Percentiles rank a stretch among this genome's conserved stretches.
Conservation (phyloP, 2,888 invertebrate genomes). For the Caenorhabditis virilis region DNA sequence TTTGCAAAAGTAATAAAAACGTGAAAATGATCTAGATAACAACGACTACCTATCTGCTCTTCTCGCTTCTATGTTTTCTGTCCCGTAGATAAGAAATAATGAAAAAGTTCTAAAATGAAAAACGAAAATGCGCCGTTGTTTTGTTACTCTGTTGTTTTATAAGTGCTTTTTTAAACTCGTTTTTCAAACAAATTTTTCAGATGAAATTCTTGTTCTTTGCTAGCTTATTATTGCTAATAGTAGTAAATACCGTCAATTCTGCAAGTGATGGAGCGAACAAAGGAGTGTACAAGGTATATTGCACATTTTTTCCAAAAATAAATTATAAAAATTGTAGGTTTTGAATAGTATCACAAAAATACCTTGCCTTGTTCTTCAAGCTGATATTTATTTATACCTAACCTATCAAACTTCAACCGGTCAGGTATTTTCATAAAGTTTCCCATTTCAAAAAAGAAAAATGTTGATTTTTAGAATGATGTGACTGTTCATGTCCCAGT, state of each 20-base stretch:
- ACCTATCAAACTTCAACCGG: constrained; percentile 28
- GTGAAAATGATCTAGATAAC: no score
- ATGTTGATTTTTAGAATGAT: constrained; percentile 20
- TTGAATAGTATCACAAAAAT: constrained; percentile 8
- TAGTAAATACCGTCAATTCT: background rate
- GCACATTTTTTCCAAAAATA: background rate
- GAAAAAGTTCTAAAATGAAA: no score
- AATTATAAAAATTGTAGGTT: constrained; percentile 18
- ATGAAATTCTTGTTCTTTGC: background rate
- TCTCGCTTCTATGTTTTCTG: no score
- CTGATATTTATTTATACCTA: constrained; percentile 40
- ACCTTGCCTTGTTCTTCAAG: constrained; percentile 35
- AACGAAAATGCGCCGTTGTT: no score
- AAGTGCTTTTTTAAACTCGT: no score
- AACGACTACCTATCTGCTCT: no score
- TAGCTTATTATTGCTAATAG: background rate
- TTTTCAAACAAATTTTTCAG: no score
- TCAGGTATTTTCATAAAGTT: constrained; percentile 8
- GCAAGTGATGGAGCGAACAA: constrained; percentile 17
- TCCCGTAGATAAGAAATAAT: no score
- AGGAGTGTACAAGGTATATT: constrained; percentile 25
- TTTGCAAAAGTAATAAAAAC: no score
- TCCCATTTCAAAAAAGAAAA: background rate
- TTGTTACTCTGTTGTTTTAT: no score
- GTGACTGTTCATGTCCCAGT: constrained; percentile 28